phyloP scores from a whole-genome alignment of 2,113 vertebrate species.

The Hippocampus zosterae region DNA sequence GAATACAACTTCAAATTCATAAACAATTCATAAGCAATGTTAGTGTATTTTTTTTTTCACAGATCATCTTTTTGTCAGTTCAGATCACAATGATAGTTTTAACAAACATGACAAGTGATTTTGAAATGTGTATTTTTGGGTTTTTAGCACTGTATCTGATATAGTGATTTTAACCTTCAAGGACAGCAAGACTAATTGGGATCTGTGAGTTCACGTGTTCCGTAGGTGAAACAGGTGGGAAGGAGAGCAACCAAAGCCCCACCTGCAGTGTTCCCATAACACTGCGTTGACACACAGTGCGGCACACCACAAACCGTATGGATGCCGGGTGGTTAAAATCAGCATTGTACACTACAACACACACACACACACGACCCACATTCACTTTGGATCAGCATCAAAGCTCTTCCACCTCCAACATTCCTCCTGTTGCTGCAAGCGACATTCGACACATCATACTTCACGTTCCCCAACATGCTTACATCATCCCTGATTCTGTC shows the following conservation, averaged over 20 bases:
- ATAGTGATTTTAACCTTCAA: neutral
- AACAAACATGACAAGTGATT: too few species aligned
- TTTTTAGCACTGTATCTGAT: too few species aligned
- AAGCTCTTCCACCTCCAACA: slow-evolving; percentile 36
- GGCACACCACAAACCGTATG: neutral
- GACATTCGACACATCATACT: slow-evolving; percentile 20
- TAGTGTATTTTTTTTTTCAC: too few species aligned
- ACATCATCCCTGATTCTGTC: slow-evolving; percentile 17
- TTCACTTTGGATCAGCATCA: slow-evolving; percentile 58
- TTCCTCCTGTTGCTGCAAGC: slow-evolving; percentile 37
- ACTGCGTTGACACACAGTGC: slow-evolving; percentile 8
- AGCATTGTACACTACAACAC: slow-evolving; percentile 3
- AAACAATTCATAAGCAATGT: too few species aligned
- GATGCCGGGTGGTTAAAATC: slow-evolving; percentile 16
- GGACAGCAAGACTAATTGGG: neutral
- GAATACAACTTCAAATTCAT: too few species aligned
- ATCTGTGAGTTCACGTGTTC: neutral
- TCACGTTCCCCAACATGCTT: slow-evolving; percentile 24
- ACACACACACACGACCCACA: slow-evolving; percentile 17
- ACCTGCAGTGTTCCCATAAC: slow-evolving; percentile 13
- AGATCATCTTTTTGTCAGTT: too few species aligned
- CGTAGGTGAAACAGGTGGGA: neutral
- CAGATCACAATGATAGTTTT: too few species aligned
- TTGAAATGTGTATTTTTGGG: too few species aligned
- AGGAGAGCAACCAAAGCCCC: neutral